phyloP scores from a whole-genome alignment of 2,113 vertebrate species.

The Pseudorasbora parva region DNA sequence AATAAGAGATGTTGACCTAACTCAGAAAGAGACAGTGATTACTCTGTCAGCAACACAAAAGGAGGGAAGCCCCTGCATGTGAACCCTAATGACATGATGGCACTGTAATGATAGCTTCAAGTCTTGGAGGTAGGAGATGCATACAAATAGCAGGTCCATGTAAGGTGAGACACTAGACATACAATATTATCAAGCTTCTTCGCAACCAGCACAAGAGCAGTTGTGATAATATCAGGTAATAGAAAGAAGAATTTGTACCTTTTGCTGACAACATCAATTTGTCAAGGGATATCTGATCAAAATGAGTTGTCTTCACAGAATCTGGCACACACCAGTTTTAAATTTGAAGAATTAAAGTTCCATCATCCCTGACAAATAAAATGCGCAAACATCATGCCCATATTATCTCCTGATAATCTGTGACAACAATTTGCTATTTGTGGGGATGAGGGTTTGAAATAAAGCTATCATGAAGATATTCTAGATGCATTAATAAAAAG shows the following conservation, averaged over 20 bases:
- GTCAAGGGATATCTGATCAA: neutral
- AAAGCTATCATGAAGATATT: neutral
- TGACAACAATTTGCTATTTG: neutral
- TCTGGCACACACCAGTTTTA: neutral
- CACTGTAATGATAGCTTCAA: constrained; percentile 48
- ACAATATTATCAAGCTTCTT: constrained; percentile 8
- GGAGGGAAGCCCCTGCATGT: constrained; percentile 33
- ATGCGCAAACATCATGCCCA: neutral
- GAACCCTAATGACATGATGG: constrained; percentile 41
- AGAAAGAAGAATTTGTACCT: neutral
- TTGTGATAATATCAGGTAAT: neutral
- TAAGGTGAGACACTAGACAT: constrained; percentile 4
- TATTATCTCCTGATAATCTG: neutral
- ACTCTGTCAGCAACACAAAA: constrained; percentile 56
- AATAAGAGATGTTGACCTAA: constrained; percentile 33
- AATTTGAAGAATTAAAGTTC: neutral
- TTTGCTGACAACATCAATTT: neutral
- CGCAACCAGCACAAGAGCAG: neutral
- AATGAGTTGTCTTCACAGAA: neutral
- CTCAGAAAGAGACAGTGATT: constrained; percentile 47
- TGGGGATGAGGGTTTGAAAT: neutral
- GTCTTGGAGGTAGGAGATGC: constrained; percentile 34
- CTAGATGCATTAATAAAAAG: neutral
- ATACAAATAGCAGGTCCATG: constrained; percentile 44
- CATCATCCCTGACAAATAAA: neutral